Conservation (phyloP, 2,113 vertebrate species). For the Corydoras sp. region DNA sequence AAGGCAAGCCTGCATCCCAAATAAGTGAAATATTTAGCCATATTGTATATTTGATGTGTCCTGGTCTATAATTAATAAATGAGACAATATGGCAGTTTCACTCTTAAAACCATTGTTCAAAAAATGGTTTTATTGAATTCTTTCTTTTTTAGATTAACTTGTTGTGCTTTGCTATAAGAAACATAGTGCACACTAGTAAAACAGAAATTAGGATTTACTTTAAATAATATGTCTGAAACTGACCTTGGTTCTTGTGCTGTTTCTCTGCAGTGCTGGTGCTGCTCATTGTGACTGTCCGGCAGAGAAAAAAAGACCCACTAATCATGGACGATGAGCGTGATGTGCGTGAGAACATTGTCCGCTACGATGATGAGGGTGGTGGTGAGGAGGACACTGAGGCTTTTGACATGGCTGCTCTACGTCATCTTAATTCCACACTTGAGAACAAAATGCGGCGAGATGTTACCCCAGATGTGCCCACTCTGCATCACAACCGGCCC, state of each 20-base stretch:
- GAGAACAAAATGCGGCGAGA: conserved; percentile 76
- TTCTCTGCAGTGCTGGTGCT: conserved; percentile 72
- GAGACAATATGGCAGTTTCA: too few relatives aligned
- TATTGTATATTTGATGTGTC: too few relatives aligned
- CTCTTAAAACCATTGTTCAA: too few relatives aligned
- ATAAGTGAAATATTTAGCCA: too few relatives aligned
- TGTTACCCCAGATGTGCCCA: conserved; percentile 77
- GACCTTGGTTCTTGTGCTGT: not conserved
- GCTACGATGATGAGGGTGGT: conserved; percentile 86
- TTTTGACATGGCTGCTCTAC: conserved; percentile 83
- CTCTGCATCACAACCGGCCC: conserved; percentile 64
- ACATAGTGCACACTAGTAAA: too few relatives aligned
- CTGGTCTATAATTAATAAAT: too few relatives aligned
- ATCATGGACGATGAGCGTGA: conserved; percentile 81
- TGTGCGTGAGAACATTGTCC: conserved; percentile 82
- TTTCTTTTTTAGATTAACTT: too few relatives aligned
- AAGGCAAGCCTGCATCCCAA: too few relatives aligned
- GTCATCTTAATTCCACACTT: conserved; percentile 75
- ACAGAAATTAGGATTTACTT: too few relatives aligned
- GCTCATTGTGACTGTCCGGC: conserved; percentile 77
- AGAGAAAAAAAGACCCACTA: conserved; percentile 78
- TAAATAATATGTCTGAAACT: too few relatives aligned
- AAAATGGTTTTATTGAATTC: too few relatives aligned
- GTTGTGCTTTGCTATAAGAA: too few relatives aligned
- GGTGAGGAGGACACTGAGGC: conserved; percentile 91